Base-by-base conservation (phyloP, 2,888 invertebrate genomes). In the Eupithecia exiguata region DNA sequence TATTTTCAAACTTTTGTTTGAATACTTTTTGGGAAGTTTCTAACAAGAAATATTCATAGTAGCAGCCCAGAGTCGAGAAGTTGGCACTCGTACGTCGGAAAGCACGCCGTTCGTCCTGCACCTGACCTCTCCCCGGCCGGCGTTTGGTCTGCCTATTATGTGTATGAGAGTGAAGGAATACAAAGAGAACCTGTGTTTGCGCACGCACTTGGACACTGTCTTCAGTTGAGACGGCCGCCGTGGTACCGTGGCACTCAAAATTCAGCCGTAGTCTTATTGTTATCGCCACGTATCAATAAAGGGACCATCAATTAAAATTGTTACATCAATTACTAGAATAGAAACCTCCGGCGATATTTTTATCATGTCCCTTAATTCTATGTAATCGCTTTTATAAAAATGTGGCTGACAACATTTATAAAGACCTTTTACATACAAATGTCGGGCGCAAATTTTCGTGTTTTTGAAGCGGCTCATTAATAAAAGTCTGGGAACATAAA, bases 401-500 rank as follows among this genome's bases (percentile, higher is more conserved):
- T 25, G 25, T 25, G 25, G 58, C 58, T 58, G 58, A 14, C 21
- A 58, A 25, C 12, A 58, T 25, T 58, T 25, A 25, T 25, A 25
- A 58, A 25, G 25, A 25, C 58, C 25, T 12, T 53, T 12, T 21
- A 25, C 58, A 25, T 58, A 12, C 58, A 58, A 58, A 58, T 58
- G 4, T 5, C 14, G 35, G 18, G 7, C 62, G 62, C 18, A 62
- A 62, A 35, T 62, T 21, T 53, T 62, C 62, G 62, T 62, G 35
- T 62, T 62, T 61, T 62, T 35, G 18, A 66, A 40, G 21, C 36
- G 66, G 12, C 18, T 14, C 65, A 43, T 66, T 66, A 66, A 66
- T 66, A 40, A 40, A 14, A 40, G 30, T 35, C 62, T 35, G 9
- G 18, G 35, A 40, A 43, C 66, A 61, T 69, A 69, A 70, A 70